Evolutionary conservation across 2,797 vertebrate genomes (phyloP), one percentile per base, ranked within the genome.

Genomic region (Cottoperca gobio): DNA sequence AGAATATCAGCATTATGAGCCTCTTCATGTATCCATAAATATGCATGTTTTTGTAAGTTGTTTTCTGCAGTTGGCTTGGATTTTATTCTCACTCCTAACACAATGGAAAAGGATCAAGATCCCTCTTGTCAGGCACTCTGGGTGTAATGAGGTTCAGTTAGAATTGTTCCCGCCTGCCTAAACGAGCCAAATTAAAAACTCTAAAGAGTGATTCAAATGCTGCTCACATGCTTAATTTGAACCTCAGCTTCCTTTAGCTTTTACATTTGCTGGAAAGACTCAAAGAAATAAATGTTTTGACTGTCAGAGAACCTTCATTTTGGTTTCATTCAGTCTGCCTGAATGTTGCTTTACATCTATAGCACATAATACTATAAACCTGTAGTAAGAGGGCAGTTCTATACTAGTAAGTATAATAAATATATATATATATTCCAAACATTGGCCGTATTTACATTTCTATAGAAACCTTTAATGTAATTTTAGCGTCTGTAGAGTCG

Each of bases 71-170:
- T 39, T 17, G 19, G 35, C 48, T 60, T 23, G 2, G 55, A 43
- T 68, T 63, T 23, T 23, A 54, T 19, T 31, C 24, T 52, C 16
- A 4, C 16, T 46, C 4, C 8, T 2, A 1, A 49, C 65, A n/a
- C n/a, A n/a, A n/a, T n/a, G n/a, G n/a, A 63, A 67, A 13, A 53
- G 31, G 19, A 74, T 73, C 45, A 73, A 55, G 46, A 28, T 48
- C 49, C 57, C 13, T 4, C 2, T 49, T 59, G 46, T 23, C 37
- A 54, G 12, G 4, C 40, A 37, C 19, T 39, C 48, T 19, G 4
- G 5, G 21, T 39, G 5, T 6, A 17, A 50, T 19, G 14, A 40
- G 39, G 31, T 60, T 54, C 8, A 28, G 14, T 39, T 57, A 0
- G 3, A 14, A 28, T 23, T 21, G 26, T 46, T 63, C 28, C 19